Percentiles rank a stretch among this genome's conserved stretches.
phyloP scores from a whole-genome alignment of 2,113 vertebrate genomes.

The Camarhynchus parvulus region DNA sequence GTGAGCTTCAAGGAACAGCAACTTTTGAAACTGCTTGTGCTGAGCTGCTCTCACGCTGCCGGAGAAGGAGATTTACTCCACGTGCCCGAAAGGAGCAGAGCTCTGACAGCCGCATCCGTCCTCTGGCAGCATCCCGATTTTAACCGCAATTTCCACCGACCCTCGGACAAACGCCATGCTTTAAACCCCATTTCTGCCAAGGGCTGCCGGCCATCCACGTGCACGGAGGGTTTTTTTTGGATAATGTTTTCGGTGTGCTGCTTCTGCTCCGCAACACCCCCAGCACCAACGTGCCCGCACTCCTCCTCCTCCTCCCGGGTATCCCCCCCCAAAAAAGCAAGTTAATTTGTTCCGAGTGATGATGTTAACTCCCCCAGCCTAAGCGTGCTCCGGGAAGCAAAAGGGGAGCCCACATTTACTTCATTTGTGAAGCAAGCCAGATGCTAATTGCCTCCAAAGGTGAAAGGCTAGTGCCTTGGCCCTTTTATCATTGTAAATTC shows the following conservation, averaged over 20 bases:
- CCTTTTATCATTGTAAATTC: constrained; percentile 64
- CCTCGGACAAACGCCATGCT: not conserved
- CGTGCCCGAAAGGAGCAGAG: not conserved
- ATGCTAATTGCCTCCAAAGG: constrained; percentile 69
- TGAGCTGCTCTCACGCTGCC: fast-evolving
- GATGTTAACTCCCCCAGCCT: constrained; percentile 46
- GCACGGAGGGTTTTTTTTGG: not conserved
- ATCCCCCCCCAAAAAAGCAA: not conserved
- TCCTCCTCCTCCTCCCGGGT: not conserved
- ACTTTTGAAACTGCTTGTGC: not conserved
- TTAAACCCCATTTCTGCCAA: not conserved
- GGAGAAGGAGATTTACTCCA: not conserved
- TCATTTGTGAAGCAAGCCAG: constrained; percentile 56
- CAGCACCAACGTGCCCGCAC: not conserved
- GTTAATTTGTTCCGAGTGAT: not conserved
- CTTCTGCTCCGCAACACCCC: not conserved
- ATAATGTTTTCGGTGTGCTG: not conserved
- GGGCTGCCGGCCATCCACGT: not conserved
- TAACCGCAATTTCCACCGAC: not conserved
- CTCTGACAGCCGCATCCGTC: not conserved
- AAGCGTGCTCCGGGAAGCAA: constrained; percentile 59
- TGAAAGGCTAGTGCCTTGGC: constrained; percentile 57
- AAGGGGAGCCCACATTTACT: constrained; percentile 63
- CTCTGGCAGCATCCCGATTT: not conserved
- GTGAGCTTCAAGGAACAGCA: not conserved